Evolutionary conservation across 2,113 vertebrate species (phyloP).

Genomic region (Prunella himalayana): DNA sequence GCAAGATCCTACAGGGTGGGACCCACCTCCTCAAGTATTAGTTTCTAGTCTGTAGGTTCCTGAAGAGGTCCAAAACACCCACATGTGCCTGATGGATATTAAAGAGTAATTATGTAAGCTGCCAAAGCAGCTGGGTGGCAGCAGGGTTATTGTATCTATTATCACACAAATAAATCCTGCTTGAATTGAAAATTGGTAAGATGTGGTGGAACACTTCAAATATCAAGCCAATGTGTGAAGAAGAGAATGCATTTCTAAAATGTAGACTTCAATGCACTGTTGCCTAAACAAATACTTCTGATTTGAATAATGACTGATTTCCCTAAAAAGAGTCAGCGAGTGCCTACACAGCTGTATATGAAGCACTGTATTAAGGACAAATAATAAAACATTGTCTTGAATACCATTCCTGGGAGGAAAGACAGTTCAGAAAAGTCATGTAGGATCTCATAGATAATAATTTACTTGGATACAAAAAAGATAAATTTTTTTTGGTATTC

Average conservation of each 20-base stretch:
- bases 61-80: background rate
- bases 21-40: background rate
- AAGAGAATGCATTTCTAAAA: background rate
- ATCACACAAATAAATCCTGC: background rate
- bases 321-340: background rate
- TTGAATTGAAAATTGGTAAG: background rate
- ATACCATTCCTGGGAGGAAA: background rate
- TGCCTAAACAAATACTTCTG: background rate
- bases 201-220: background rate
- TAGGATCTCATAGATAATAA: background rate
- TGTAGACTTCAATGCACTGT: background rate
- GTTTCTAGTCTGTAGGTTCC: background rate
- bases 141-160: fast-evolving
- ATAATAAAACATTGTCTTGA: background rate
- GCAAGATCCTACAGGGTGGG: fast-evolving
- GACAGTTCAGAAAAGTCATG: background rate
- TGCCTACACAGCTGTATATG: background rate
- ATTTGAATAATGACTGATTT: background rate
- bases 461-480: background rate
- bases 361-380: background rate
- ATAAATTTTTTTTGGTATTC: background rate
- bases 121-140: background rate
- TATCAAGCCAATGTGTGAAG: background rate
- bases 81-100: background rate
- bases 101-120: background rate